A percentile compares a stretch with the other conserved stretches of the same genome.
Conservation (phyloP, 2,888 invertebrate genomes). For the Globia sparganii region DNA sequence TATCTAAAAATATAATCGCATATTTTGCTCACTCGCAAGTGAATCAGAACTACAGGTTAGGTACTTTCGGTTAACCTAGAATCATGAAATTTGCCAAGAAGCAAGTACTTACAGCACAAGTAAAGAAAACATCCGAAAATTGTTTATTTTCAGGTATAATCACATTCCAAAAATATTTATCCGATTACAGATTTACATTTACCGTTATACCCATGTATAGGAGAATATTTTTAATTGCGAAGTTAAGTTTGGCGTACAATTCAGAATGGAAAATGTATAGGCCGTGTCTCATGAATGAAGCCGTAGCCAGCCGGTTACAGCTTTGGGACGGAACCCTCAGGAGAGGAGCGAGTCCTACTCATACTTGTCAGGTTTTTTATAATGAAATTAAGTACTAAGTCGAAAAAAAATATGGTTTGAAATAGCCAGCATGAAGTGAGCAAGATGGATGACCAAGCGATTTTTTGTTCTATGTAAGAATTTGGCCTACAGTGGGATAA, state of each 20-base stretch:
- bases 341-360: not conserved
- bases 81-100: not conserved
- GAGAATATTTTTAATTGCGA: not conserved
- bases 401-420: not conserved
- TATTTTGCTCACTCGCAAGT: not conserved
- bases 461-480: not conserved
- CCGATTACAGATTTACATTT: not conserved
- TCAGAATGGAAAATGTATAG: not conserved
- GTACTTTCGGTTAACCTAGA: not conserved
- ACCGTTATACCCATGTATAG: no score
- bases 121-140: not conserved
- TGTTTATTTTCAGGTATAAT: not conserved
- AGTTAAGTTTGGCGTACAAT: not conserved
- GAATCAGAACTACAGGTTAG: not conserved
- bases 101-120: not conserved
- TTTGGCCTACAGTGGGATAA: no score
- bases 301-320: not conserved
- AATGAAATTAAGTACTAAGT: not conserved
- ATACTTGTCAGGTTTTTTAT: not conserved
- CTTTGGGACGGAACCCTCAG: not conserved
- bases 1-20: not conserved
- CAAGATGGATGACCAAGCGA: not conserved
- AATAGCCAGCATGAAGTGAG: not conserved
- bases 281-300: not conserved
- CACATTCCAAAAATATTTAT: not conserved